phyloP scores from a whole-genome alignment of 2,888 invertebrate genomes.

The Callimorpha dominula region DNA sequence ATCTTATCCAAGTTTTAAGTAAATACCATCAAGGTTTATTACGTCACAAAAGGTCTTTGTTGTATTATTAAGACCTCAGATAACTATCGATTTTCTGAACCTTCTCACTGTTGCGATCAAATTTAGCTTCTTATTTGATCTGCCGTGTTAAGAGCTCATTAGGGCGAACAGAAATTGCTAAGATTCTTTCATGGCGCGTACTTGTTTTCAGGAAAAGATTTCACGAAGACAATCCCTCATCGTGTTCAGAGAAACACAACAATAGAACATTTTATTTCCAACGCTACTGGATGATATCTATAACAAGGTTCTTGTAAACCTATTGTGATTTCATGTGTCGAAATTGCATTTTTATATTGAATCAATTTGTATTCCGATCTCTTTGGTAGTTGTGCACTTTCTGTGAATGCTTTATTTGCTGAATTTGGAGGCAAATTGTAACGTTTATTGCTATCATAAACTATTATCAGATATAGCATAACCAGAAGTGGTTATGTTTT shows the following conservation, averaged over 20 bases:
- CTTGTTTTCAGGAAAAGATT: constrained; percentile 40
- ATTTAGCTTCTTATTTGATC: constrained; percentile 50
- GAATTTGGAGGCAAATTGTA: constrained; percentile 21
- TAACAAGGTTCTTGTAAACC: constrained; percentile 43
- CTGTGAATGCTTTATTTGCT: constrained; percentile 31
- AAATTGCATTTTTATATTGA: constrained; percentile 56
- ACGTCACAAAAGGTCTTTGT: constrained; percentile 14
- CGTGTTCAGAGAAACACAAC: constrained; percentile 47
- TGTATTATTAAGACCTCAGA: constrained; percentile 17
- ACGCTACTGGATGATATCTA: constrained; percentile 37
- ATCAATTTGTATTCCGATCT: constrained; percentile 22
- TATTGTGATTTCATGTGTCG: constrained; percentile 45
- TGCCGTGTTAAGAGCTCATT: constrained; percentile 64
- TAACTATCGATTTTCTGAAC: constrained; percentile 24
- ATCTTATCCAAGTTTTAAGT: not conserved
- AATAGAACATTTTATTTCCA: constrained; percentile 40
- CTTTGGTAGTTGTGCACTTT: constrained; percentile 33
- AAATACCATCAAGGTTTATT: constrained; percentile 2
- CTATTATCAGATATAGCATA: not conserved
- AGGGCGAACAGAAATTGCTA: constrained; percentile 47
- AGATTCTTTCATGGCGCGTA: constrained; percentile 26
- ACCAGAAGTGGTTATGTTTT: not conserved
- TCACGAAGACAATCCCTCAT: constrained; percentile 52
- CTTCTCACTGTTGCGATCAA: constrained; percentile 11
- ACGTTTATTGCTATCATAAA: constrained; percentile 11